Conservation (phyloP, 2,113 vertebrate genomes). For the Alethe diademata region DNA sequence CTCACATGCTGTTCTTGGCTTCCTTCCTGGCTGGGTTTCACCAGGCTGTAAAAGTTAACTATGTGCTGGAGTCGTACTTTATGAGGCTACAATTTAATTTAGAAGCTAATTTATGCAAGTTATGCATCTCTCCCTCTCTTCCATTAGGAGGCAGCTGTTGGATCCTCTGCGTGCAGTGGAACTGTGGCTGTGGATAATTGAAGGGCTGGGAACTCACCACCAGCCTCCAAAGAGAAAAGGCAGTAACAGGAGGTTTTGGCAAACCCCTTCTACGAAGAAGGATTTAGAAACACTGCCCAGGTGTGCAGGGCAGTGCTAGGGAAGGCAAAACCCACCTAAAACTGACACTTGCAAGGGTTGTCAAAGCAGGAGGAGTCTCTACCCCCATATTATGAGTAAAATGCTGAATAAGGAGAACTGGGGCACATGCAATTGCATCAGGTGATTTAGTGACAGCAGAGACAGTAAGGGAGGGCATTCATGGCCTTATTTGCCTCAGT, state of each 20-base stretch:
- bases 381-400: background rate
- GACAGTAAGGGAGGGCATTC: background rate
- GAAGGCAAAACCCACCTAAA: background rate
- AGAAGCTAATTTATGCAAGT: conserved; percentile 14
- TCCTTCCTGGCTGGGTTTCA: background rate
- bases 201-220: background rate
- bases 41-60: background rate
- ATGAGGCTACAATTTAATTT: background rate
- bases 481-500: background rate
- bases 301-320: background rate
- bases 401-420: background rate
- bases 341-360: fast-evolving
- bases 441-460: background rate
- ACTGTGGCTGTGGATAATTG: background rate
- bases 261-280: background rate
- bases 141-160: background rate
- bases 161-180: background rate
- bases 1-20: background rate
- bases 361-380: background rate
- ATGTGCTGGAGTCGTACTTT: background rate
- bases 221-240: background rate
- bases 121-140: background rate
- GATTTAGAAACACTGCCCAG: background rate
- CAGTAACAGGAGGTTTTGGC: background rate
- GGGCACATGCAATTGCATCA: fast-evolving